Evolutionary conservation across 2,113 vertebrate genomes (phyloP).

Genomic region (Apteryx mantelli): DNA sequence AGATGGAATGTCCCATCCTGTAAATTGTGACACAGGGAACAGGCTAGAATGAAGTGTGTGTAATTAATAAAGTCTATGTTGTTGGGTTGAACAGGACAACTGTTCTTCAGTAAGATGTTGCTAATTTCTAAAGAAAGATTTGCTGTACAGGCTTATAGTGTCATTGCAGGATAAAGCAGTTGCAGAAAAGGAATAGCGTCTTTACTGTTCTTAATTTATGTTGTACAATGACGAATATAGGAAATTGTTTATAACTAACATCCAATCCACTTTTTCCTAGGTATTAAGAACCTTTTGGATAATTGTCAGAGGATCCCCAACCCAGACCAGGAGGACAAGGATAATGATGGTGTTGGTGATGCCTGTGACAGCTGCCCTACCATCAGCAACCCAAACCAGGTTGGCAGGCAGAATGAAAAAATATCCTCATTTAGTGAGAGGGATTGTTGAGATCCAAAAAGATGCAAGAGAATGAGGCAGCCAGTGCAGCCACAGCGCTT

Average conservation of each 20-base stretch:
- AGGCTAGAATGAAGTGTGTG: neutral
- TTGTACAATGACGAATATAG: neutral
- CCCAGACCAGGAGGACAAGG: slow-evolving; percentile 86
- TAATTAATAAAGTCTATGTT: neutral
- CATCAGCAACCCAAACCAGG: slow-evolving; percentile 94
- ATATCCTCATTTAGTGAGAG: neutral
- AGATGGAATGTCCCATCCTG: neutral
- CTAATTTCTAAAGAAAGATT: neutral
- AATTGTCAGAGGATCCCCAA: slow-evolving; percentile 92
- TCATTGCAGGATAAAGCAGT: neutral
- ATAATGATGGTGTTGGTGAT: slow-evolving; percentile 93
- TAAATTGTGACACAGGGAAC: neutral
- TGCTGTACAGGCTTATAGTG: neutral
- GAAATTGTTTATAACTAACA: neutral
- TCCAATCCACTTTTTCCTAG: slow-evolving; percentile 69
- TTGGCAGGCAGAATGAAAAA: slow-evolving; percentile 56
- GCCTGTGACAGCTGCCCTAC: slow-evolving; percentile 95
- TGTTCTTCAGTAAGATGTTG: neutral
- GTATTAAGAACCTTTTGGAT: slow-evolving; percentile 92
- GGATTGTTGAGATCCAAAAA: neutral
- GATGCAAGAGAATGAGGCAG: neutral
- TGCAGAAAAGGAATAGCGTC: neutral
- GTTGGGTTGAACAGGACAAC: neutral
- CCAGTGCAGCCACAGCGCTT: neutral
- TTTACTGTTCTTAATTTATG: neutral